Evolutionary conservation across 1,140 invertebrate species (phyloP), one percentile per base, ranked within the genome.

Genomic region (Adoxophyes honmai): DNA sequence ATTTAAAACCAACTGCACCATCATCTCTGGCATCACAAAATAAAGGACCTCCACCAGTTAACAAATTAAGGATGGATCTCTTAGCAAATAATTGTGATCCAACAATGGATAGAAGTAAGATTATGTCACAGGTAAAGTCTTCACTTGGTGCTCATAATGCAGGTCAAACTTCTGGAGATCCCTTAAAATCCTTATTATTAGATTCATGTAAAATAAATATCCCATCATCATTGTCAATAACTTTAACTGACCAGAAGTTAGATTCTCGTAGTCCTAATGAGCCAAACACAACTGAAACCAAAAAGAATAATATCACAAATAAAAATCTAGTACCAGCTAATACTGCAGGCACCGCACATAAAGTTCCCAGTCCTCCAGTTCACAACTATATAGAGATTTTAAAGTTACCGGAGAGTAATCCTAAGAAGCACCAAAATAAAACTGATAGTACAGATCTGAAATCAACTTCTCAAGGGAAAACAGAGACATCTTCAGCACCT

Each of bases 381-480:
- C 90, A 91, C 70, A 92, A 91, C 71, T 91, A 89, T 64, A 91
- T 92, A 55, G 91, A 92, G 83, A 92, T 92, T 53, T 72, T 92
- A 55, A 92, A 92, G 77, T 68, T 92, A 37, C 90, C 90, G 21
- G 91, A 91, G 55, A 75, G 65, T 51, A 87, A 81, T 55, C 36
- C 73, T 18, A 88, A 83, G 68, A 83, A 83, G 64, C 11, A 18
- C 5, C 36, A 51, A 61, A 69, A 39, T 18, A 85, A 80, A 70
- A 8, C 39, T 52, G 75, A 82, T 55, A 61, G 53, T 55, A 60
- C 39, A 62, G 81, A 85, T 55, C 36, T 10, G 0, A 85, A 81
- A 66, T 13, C 53, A 34, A 73, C 64, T 60, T 37, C 60, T 42
- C 34, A 55, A 51, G 75, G 55, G 62, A 80, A 80, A 70, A 59